A percentile compares a stretch with the other conserved stretches of the same genome.
Evolutionary conservation across 64 coral and sea anemone species (phyloP).

Genomic region (Stichodactyla helianthus): DNA sequence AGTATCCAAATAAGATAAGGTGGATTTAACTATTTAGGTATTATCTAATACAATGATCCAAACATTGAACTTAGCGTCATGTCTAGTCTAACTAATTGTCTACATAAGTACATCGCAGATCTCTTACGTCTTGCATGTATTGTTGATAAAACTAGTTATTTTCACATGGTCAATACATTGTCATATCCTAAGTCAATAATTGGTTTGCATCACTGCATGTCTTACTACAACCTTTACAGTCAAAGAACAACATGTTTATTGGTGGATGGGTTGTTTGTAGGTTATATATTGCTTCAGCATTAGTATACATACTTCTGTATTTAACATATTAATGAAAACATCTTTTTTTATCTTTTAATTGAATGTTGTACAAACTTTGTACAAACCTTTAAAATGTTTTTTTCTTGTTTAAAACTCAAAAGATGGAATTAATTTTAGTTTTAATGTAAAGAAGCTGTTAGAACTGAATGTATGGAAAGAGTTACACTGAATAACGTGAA

Average conservation of each 20-base stretch:
- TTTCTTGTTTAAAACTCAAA: background rate
- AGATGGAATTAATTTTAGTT: background rate
- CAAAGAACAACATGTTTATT: background rate
- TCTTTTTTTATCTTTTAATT: background rate
- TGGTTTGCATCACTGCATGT: background rate
- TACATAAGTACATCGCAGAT: slow-evolving; percentile 3
- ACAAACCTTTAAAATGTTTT: background rate
- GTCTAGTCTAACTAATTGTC: slow-evolving; percentile 10
- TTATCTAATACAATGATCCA: slow-evolving; percentile 22
- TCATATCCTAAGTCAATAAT: slow-evolving; percentile 8
- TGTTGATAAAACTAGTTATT: background rate
- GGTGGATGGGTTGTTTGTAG: background rate
- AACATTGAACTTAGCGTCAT: slow-evolving; percentile 12
- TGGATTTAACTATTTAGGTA: slow-evolving; percentile 22
- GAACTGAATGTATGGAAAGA: background rate
- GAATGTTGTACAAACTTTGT: background rate
- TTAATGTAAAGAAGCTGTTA: background rate
- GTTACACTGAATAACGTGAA: background rate
- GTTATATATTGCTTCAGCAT: slow-evolving; percentile 10
- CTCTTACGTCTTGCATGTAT: background rate
- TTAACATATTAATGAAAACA: slow-evolving; percentile 1
- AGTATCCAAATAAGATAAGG: slow-evolving; percentile 14
- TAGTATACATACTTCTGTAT: background rate
- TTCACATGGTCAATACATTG: background rate
- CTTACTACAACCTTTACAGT: background rate